Percentiles rank a stretch among this genome's conserved stretches.
Conservation (phyloP, 2,113 vertebrate genomes). For the Sphaerodactylus townsendi region DNA sequence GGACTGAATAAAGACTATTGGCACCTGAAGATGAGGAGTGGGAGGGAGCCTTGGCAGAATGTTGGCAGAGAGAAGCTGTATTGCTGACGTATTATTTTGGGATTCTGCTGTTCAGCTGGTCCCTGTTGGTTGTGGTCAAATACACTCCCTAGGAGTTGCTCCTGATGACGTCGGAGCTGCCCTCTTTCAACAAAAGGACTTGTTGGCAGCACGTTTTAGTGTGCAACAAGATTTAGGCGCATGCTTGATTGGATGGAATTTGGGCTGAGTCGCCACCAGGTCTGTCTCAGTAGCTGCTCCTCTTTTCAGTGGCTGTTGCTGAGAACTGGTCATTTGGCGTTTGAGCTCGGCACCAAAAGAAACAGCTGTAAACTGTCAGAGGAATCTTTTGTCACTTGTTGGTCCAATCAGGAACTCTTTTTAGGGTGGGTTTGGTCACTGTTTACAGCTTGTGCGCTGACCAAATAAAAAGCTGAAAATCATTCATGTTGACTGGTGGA, state of each 20-base stretch:
- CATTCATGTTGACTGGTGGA: not conserved
- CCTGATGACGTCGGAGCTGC: not conserved
- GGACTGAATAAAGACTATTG: not conserved
- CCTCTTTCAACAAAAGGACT: not conserved
- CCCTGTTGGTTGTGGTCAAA: not conserved
- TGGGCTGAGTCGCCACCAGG: not conserved
- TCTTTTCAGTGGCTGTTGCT: not conserved
- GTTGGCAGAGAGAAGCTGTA: rapidly evolving
- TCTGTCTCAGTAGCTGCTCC: not conserved
- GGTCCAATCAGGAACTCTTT: not conserved
- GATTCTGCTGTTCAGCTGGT: too few relatives aligned
- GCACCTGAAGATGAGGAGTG: not conserved
- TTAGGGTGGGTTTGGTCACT: not conserved
- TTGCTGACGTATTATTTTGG: not conserved
- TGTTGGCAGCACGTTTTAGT: too few relatives aligned
- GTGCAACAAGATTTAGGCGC: not conserved
- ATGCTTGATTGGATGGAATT: not conserved
- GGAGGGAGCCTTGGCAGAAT: not conserved
- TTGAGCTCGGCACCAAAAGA: not conserved
- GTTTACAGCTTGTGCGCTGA: not conserved
- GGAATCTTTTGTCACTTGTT: not conserved
- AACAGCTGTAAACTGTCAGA: not conserved
- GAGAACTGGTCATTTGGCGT: not conserved
- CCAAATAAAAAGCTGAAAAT: not conserved
- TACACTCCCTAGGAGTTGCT: not conserved